phyloP scores from a whole-genome alignment of 2,797 vertebrate species.

The Pyrocephalus nanus region DNA sequence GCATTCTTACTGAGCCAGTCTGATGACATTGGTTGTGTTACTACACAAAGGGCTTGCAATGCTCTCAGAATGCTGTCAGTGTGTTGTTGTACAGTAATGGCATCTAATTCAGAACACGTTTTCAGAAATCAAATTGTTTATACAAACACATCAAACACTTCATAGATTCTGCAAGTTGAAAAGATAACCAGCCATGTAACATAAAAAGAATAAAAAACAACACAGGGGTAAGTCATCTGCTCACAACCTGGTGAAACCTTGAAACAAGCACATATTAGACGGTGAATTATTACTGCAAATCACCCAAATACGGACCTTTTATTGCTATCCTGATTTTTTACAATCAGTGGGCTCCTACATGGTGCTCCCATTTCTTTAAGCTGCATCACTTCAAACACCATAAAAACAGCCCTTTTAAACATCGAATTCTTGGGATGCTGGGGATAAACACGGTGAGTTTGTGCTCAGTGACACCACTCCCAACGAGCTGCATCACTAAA shows the following conservation, averaged over 20 bases:
- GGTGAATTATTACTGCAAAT: neutral
- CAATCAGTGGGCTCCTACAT: neutral
- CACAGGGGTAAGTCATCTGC: neutral
- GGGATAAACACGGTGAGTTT: neutral
- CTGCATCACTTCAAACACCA: neutral
- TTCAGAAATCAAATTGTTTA: constrained; percentile 16
- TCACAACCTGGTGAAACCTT: neutral
- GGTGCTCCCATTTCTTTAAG: neutral
- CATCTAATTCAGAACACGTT: constrained; percentile 15
- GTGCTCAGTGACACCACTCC: neutral
- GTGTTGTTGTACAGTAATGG: neutral
- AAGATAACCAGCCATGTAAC: neutral
- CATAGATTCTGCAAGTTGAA: neutral
- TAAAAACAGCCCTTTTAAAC: neutral
- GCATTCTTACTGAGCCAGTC: neutral
- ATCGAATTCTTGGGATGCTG: neutral
- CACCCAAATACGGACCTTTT: neutral
- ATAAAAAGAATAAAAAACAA: neutral
- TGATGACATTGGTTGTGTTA: neutral
- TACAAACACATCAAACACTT: constrained; percentile 1
- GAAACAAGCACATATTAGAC: neutral
- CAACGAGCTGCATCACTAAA: neutral
- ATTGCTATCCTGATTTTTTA: neutral
- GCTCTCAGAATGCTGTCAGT: neutral
- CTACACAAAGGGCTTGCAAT: constrained; percentile 13